Evolutionary conservation across 1,140 invertebrate genomes (phyloP).

Genomic region (Gyrodactylus salaris): DNA sequence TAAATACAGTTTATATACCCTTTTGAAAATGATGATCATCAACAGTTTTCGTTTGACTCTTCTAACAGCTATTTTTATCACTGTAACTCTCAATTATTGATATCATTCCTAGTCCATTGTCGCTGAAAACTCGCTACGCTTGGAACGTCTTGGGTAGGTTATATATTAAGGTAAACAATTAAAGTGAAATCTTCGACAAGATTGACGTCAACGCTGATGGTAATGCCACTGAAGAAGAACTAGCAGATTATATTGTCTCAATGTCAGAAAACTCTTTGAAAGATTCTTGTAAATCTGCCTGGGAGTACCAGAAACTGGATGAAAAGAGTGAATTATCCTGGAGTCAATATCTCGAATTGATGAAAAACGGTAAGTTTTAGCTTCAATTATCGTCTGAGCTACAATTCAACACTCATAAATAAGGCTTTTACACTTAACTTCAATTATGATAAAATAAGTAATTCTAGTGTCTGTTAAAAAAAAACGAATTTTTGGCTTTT

Average conservation of each 20-base stretch:
- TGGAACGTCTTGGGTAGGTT: neutral
- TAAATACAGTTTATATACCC: neutral
- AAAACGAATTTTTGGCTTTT: too few species aligned
- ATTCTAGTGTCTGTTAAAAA: too few species aligned
- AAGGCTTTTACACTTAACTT: too few species aligned
- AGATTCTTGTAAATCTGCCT: neutral
- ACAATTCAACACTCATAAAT: too few species aligned
- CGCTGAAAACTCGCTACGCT: neutral
- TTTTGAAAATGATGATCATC: too few species aligned
- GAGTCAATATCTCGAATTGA: neutral
- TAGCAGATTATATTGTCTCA: neutral
- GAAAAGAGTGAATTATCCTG: neutral
- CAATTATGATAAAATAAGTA: too few species aligned
- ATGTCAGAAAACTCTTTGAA: neutral
- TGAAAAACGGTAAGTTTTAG: neutral
- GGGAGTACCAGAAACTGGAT: neutral
- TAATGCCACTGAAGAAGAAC: neutral
- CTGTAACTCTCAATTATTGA: neutral
- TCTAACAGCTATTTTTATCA: neutral
- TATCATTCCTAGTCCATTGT: neutral
- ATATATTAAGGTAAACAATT: neutral
- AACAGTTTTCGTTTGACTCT: neutral
- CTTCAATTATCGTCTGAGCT: too few species aligned
- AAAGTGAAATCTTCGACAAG: neutral
- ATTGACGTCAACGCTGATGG: neutral